Evolutionary conservation across 2,797 vertebrate genomes (phyloP).

Genomic region (Tinamus major): DNA sequence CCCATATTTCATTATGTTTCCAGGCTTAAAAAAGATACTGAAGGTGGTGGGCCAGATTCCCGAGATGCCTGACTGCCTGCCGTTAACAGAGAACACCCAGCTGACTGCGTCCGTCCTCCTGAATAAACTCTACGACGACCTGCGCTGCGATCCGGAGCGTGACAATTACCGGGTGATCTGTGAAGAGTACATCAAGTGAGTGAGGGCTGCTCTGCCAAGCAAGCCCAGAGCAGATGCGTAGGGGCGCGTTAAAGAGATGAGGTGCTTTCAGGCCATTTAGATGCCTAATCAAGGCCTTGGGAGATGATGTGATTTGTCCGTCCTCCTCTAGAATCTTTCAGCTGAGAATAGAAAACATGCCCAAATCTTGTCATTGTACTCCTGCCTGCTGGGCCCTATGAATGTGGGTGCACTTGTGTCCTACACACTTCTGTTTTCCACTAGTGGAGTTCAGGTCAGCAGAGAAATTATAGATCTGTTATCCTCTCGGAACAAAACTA

Average conservation of each 20-base stretch:
- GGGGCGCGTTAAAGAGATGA: background rate
- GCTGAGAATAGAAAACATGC: background rate
- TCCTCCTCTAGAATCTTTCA: background rate
- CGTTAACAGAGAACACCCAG: constrained; percentile 93
- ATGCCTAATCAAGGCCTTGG: background rate
- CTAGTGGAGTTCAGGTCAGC: background rate
- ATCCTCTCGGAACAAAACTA: background rate
- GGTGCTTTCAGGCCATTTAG: background rate
- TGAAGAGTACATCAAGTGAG: constrained; percentile 93
- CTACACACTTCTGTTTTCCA: fast-evolving
- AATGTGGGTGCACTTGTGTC: background rate
- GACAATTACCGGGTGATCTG: constrained; percentile 91
- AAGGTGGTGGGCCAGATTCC: constrained; percentile 95
- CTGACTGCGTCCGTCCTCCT: constrained; percentile 94
- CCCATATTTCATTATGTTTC: background rate
- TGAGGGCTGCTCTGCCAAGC: background rate
- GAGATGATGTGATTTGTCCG: background rate
- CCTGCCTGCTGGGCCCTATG: background rate
- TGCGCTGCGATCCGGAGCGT: constrained; percentile 93
- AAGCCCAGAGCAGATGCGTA: background rate
- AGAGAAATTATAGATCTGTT: background rate
- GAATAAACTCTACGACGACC: constrained; percentile 91
- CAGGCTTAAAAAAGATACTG: constrained; percentile 95
- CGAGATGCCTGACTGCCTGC: constrained; percentile 91
- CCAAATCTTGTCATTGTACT: background rate